Evolutionary conservation across 1,140 invertebrate species (phyloP).

Genomic region (Drosophila serrata): DNA sequence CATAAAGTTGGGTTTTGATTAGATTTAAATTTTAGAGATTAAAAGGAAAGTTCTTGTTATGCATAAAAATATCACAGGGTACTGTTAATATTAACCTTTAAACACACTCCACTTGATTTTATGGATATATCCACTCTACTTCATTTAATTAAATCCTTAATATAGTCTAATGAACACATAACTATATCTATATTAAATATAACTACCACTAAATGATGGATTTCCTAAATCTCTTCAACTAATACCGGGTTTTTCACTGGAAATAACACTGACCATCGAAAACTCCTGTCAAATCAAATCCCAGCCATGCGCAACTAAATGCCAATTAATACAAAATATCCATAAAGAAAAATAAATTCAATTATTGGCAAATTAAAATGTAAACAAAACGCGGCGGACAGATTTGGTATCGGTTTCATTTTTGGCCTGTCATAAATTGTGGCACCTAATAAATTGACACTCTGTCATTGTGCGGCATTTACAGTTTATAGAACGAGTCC

Average conservation of each 20-base stretch:
- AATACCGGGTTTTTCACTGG: neutral
- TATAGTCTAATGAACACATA: neutral
- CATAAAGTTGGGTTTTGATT: neutral
- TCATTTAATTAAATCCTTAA: neutral
- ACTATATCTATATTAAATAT: neutral
- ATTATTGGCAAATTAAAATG: slow-evolving; percentile 70
- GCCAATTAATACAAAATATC: slow-evolving; percentile 52
- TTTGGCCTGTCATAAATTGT: slow-evolving; percentile 73
- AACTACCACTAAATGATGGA: slow-evolving; percentile 4
- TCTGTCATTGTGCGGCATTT: slow-evolving; percentile 80
- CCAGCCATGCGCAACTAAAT: slow-evolving; percentile 11
- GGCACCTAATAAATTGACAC: slow-evolving; percentile 82
- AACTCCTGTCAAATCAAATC: slow-evolving; percentile 14
- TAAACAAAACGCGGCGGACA: slow-evolving; percentile 47
- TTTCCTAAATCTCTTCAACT: neutral
- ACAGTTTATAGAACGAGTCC: slow-evolving; percentile 60
- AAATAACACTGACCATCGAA: neutral
- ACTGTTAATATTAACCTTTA: no score
- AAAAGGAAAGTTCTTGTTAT: neutral
- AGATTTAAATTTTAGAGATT: neutral
- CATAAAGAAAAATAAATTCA: slow-evolving; percentile 59
- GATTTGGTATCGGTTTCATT: slow-evolving; percentile 43
- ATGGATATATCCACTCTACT: neutral
- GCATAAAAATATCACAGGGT: neutral
- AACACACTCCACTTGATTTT: no score